These are phyloP conservation scores for Cololabis saira DNA, from an alignment of 2,113 vertebrate species.

Conservation along the genomic window DNA sequence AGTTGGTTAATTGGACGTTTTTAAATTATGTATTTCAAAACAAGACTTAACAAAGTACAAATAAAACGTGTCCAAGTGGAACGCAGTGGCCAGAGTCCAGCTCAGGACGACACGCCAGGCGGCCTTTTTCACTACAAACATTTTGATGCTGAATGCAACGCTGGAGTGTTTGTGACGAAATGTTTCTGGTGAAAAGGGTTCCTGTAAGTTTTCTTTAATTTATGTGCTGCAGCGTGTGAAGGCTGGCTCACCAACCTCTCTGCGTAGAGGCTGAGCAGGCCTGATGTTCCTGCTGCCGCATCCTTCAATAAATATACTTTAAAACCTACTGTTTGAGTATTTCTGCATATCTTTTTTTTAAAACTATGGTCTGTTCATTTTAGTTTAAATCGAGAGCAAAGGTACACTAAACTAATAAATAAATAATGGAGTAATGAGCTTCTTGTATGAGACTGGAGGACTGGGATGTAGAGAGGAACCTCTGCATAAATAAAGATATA, in stretches of 20 bases:
- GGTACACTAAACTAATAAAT: too few species aligned
- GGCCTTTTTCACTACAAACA: slow-evolving; percentile 19
- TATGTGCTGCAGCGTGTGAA: slow-evolving; percentile 72
- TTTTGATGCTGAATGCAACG: slow-evolving; percentile 1
- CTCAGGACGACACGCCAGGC: not conserved
- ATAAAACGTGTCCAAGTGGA: not conserved
- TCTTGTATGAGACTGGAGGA: too few species aligned
- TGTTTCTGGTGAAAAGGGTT: slow-evolving; percentile 18
- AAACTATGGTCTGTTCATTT: too few species aligned
- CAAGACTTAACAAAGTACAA: not conserved
- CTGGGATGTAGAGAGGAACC: too few species aligned
- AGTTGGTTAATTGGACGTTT: too few species aligned
- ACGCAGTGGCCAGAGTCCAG: not conserved
- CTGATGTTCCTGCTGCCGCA: slow-evolving; percentile 71
- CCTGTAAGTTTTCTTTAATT: not conserved
- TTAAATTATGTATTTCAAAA: too few species aligned
- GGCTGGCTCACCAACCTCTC: slow-evolving; percentile 77
- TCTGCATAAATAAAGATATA: too few species aligned
- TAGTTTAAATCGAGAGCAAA: too few species aligned
- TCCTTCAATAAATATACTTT: slow-evolving; percentile 28
- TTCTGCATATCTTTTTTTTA: too few species aligned
- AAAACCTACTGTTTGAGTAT: not conserved
- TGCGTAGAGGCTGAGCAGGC: slow-evolving; percentile 63
- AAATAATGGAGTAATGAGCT: too few species aligned
- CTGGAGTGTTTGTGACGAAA: not conserved